Conservation (phyloP, 1,140 invertebrate species). For the Planococcus citri region DNA sequence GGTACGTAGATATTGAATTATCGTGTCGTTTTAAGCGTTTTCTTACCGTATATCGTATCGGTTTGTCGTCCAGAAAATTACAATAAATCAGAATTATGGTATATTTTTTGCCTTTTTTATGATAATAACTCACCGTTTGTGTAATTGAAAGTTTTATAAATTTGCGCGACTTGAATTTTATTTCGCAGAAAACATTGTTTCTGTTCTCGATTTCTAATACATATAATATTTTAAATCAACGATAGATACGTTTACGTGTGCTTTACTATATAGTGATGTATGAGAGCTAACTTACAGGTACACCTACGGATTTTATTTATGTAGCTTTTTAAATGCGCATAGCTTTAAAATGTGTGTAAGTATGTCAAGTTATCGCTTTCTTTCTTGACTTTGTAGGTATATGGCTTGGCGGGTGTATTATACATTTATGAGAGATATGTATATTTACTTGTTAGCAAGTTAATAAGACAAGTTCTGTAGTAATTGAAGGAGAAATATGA, state of each 20-base stretch:
- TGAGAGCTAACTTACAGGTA: background rate
- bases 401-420: background rate
- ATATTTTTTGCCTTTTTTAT: no score
- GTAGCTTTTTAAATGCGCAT: background rate
- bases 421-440: background rate
- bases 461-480: background rate
- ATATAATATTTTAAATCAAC: background rate
- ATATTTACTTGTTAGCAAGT: background rate
- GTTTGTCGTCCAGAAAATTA: no score
- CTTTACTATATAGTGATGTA: no score
- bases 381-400: background rate
- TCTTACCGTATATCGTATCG: no score
- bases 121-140: background rate
- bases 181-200: background rate
- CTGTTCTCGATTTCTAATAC: background rate
- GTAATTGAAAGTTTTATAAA: background rate
- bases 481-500: background rate
- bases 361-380: slow-evolving; percentile 6
- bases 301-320: background rate
- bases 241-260: no score
- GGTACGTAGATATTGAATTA: no score
- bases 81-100: background rate
- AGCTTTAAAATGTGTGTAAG: background rate
- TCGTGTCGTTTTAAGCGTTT: no score
- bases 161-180: background rate